Percentiles rank a stretch among this genome's conserved stretches.
These are phyloP conservation scores for Ophioninae sp. DNA, from an alignment of 2,888 invertebrate genomes.

Conservation along the genomic window DNA sequence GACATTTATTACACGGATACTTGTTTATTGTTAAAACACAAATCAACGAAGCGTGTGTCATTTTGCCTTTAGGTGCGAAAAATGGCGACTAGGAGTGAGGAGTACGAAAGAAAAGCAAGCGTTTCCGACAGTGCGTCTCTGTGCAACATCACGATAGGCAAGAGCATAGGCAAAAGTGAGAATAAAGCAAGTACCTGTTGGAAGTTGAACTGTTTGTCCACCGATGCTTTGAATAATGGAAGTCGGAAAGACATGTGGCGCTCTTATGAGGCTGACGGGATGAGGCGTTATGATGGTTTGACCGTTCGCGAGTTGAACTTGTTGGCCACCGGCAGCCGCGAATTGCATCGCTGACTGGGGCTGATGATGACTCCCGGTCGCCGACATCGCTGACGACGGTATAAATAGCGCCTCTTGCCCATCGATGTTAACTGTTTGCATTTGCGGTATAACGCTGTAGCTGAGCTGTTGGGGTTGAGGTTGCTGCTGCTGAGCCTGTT, in stretches of 20 bases:
- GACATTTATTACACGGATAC: neutral
- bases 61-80: neutral
- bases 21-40: neutral
- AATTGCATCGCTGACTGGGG: conserved; percentile 79
- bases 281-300: conserved; percentile 82
- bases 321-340: conserved; percentile 77
- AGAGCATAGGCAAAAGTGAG: neutral
- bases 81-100: neutral
- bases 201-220: conserved; percentile 87
- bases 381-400: conserved; percentile 87
- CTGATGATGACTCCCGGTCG: conserved; percentile 81
- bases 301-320: conserved; percentile 80
- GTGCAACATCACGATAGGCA: neutral
- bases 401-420: conserved; percentile 96
- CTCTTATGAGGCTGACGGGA: conserved; percentile 84
- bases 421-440: conserved; percentile 96
- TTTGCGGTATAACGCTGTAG: conserved; percentile 86
- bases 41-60: neutral
- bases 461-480: conserved; percentile 83
- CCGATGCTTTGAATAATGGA: conserved; percentile 88
- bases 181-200: conserved; percentile 80
- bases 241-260: conserved; percentile 86
- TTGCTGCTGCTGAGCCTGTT: conserved; percentile 82
- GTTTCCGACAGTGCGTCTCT: neutral
- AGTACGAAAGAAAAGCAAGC: conserved; percentile 5